phyloP scores from a whole-genome alignment of 2,888 invertebrate genomes.

The Kuschelorhynchus macadamiae region DNA sequence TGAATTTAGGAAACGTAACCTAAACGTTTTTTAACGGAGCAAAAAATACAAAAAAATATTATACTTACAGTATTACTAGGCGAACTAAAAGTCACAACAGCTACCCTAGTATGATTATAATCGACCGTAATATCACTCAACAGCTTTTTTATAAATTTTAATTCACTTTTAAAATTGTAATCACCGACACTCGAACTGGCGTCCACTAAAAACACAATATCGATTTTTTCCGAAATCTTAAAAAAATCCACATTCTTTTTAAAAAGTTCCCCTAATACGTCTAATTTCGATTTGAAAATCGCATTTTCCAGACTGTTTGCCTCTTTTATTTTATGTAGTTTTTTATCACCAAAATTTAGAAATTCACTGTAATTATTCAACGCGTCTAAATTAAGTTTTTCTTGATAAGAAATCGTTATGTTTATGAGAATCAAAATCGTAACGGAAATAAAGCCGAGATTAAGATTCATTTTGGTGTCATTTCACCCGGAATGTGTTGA shows the following conservation, averaged over 20 bases:
- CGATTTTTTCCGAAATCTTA: constrained; percentile 67
- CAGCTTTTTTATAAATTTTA: constrained; percentile 78
- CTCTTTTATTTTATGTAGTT: constrained; percentile 58
- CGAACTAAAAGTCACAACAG: constrained; percentile 78
- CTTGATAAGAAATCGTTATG: constrained; percentile 14
- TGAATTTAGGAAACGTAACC: no score
- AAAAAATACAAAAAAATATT: neutral
- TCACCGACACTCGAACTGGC: constrained; percentile 79
- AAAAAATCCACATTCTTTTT: constrained; percentile 72
- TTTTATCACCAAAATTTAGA: constrained; percentile 66
- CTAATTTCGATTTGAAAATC: constrained; percentile 70
- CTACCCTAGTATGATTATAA: constrained; percentile 74
- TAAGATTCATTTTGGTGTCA: constrained; percentile 21
- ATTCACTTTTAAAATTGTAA: constrained; percentile 76
- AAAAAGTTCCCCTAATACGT: constrained; percentile 71
- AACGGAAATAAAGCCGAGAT: constrained; percentile 25
- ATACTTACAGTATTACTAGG: constrained; percentile 71
- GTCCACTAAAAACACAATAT: constrained; percentile 79
- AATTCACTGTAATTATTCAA: constrained; percentile 63
- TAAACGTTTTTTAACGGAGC: neutral
- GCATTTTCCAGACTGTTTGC: constrained; percentile 62
- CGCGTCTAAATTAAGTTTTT: constrained; percentile 57
- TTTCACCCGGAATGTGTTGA: constrained; percentile 7
- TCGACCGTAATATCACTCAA: constrained; percentile 78
- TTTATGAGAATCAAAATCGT: constrained; percentile 4